Conservation (phyloP, 1,140 invertebrate species). For the Eurosta solidaginis region DNA sequence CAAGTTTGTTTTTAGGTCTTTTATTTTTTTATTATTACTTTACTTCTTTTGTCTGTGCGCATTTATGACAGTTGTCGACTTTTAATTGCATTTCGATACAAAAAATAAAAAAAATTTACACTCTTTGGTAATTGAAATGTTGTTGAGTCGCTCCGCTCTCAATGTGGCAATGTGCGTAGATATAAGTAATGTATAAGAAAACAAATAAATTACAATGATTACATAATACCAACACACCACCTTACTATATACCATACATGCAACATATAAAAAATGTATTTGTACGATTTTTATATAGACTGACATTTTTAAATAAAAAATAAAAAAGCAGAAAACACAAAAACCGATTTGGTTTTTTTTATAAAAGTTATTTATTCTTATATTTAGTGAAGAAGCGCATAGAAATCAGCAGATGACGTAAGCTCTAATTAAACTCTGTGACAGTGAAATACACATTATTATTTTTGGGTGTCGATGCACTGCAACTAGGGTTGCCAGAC, state of each 20-base stretch:
- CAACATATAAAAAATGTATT: conserved; percentile 10
- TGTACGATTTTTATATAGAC: conserved; percentile 44
- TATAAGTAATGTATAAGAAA: not conserved
- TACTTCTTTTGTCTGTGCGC: no score
- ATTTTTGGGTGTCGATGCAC: no score
- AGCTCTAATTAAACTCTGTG: no score
- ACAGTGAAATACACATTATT: no score
- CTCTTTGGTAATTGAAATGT: conserved; percentile 18
- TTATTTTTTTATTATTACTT: no score
- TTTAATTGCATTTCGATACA: conserved; percentile 15
- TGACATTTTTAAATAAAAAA: conserved; percentile 52
- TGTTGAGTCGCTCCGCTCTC: not conserved
- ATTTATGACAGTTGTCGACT: not conserved
- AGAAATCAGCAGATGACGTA: no score
- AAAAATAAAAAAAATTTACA: no score
- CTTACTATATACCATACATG: conserved; percentile 19
- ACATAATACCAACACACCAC: no score
- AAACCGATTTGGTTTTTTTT: not conserved
- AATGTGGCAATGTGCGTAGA: not conserved
- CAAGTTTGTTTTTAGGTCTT: conserved; percentile 19
- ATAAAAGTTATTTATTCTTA: not conserved
- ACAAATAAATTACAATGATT: conserved; percentile 1
- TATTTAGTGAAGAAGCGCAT: no score
- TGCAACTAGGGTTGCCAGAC: no score
- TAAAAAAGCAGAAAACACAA: conserved; percentile 37